Conservation (phyloP, 2,113 vertebrate genomes). For the Trematomus loennbergii region DNA sequence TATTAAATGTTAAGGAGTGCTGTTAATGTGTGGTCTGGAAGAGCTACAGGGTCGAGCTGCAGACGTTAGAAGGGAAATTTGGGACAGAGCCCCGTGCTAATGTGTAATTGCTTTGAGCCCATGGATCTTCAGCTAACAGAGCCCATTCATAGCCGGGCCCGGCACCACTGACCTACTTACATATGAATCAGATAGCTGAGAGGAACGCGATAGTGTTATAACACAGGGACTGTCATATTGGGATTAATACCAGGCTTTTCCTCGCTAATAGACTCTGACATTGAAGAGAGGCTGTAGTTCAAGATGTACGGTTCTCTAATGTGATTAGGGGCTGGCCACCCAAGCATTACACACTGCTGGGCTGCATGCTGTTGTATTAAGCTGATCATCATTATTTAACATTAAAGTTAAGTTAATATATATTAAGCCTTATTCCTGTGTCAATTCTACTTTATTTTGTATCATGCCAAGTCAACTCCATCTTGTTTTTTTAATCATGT, state of each 20-base stretch:
- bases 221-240: constrained; percentile 55
- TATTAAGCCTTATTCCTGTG: too few species aligned
- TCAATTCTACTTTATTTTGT: too few species aligned
- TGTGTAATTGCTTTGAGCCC: constrained; percentile 73
- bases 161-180: constrained; percentile 79
- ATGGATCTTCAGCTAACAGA: constrained; percentile 59
- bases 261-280: constrained; percentile 54
- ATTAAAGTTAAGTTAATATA: not conserved
- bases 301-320: constrained; percentile 46
- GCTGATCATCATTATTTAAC: not conserved
- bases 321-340: constrained; percentile 53
- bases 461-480: too few species aligned
- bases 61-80: constrained; percentile 33
- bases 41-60: constrained; percentile 41
- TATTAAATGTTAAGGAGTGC: constrained; percentile 7
- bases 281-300: constrained; percentile 45
- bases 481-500: too few species aligned
- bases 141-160: constrained; percentile 64
- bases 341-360: constrained; percentile 12
- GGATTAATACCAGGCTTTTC: constrained; percentile 64
- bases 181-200: constrained; percentile 76
- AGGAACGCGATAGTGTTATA: constrained; percentile 50
- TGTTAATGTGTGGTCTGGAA: constrained; percentile 29
- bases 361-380: not conserved
- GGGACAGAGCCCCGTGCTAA: constrained; percentile 39